These are phyloP conservation scores for Campylomormyrus tamandua DNA, from an alignment of 2,113 vertebrate genomes.

Conservation along the genomic window DNA sequence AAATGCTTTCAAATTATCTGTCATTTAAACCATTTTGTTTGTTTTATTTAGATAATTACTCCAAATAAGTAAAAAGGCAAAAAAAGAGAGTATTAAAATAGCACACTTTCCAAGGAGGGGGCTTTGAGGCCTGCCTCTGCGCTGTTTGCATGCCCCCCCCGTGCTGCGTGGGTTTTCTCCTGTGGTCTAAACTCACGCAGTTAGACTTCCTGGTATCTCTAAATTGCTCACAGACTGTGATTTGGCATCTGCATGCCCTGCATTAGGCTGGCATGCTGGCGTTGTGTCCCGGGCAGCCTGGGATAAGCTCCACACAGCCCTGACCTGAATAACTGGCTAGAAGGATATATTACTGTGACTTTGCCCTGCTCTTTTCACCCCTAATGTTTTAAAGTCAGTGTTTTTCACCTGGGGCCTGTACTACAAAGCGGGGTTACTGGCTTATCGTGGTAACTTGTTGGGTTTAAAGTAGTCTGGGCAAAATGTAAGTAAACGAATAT, in stretches of 20 bases:
- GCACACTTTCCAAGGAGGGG: background rate
- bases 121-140: background rate
- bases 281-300: background rate
- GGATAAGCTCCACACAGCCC: background rate
- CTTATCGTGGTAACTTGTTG: no score
- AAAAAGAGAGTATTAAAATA: background rate
- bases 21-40: background rate
- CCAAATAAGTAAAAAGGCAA: background rate
- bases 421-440: no score
- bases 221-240: background rate
- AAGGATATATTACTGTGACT: background rate
- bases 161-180: background rate
- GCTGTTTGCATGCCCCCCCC: background rate
- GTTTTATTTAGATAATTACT: background rate
- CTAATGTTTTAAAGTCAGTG: background rate
- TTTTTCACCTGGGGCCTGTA: background rate
- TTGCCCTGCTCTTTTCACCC: background rate
- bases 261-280: background rate
- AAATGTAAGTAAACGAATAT: no score
- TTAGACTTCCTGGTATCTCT: background rate
- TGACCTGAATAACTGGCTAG: background rate
- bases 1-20: no score
- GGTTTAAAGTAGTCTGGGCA: no score
- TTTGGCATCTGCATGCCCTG: background rate
- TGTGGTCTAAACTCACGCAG: background rate